These are phyloP conservation scores for Oreochromis mossambicus DNA, from an alignment of 2,797 vertebrate species.

Conservation along the genomic window DNA sequence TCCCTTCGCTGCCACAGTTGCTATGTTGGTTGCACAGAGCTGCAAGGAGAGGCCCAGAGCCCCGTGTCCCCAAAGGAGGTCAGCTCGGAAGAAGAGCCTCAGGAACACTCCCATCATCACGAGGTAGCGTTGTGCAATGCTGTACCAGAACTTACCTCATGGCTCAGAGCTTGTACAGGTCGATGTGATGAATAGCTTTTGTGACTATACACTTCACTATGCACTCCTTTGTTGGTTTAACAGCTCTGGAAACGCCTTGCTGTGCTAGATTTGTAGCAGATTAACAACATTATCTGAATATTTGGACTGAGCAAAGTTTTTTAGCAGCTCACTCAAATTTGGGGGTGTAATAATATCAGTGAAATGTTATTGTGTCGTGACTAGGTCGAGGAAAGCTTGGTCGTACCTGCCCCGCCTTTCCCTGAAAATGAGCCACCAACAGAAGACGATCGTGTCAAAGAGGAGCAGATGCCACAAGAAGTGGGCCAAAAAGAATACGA, in stretches of 20 bases:
- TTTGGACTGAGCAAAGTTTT: neutral
- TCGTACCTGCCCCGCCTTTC: neutral
- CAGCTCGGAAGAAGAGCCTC: slow-evolving; percentile 37
- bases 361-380: neutral
- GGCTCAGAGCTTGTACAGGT: neutral
- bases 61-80: slow-evolving; percentile 40
- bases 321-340: neutral
- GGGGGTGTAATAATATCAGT: neutral
- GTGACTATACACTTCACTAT: neutral
- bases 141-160: neutral
- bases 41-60: slow-evolving; percentile 41
- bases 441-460: neutral
- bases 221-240: neutral
- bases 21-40: slow-evolving; percentile 57
- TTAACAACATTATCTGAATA: neutral
- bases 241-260: neutral
- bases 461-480: neutral
- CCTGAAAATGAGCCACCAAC: slow-evolving; percentile 21
- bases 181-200: neutral
- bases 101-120: slow-evolving; percentile 5
- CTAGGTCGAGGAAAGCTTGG: slow-evolving; percentile 39
- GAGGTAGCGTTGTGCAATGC: slow-evolving; percentile 24
- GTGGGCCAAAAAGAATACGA: neutral
- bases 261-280: neutral
- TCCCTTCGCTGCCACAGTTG: slow-evolving; percentile 37